Conservation (phyloP, 2,113 vertebrate genomes). For the Chaetorhynchus papuensis region DNA sequence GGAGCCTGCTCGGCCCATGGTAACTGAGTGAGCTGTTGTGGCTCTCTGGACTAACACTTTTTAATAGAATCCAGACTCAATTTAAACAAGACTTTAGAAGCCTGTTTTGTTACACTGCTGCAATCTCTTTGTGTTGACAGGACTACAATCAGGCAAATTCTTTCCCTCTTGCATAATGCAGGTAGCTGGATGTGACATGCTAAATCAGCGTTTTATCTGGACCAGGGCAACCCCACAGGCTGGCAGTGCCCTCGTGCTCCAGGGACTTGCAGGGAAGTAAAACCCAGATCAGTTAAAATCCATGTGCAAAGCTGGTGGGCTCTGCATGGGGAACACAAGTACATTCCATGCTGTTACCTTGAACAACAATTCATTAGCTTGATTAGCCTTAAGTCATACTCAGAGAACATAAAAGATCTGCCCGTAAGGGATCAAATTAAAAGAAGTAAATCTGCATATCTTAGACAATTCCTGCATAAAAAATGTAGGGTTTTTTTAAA, state of each 20-base stretch:
- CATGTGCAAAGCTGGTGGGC: not conserved
- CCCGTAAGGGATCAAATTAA: not conserved
- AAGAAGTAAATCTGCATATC: not conserved
- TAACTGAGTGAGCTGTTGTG: not conserved
- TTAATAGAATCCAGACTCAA: conserved; percentile 47
- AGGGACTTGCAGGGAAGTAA: not conserved
- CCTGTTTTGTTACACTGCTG: not conserved
- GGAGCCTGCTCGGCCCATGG: not conserved
- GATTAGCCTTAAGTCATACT: not conserved
- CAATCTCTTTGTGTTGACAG: conserved; percentile 44
- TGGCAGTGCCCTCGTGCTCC: not conserved
- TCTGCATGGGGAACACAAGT: not conserved
- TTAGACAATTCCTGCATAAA: not conserved
- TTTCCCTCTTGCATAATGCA: conserved; percentile 21
- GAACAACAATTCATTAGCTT: not conserved
- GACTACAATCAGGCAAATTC: not conserved
- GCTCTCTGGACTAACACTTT: not conserved
- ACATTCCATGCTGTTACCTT: not conserved
- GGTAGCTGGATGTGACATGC: not conserved
- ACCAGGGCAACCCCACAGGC: not conserved
- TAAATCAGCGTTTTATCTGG: not conserved
- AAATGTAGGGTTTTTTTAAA: fast-evolving
- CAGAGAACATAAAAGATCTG: not conserved
- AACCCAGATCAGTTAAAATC: not conserved
- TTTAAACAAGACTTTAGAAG: conserved; percentile 4